Percentiles rank a stretch among this genome's conserved stretches.
phyloP scores from a whole-genome alignment of 53 echinoderm and acorn worm genomes.

The Henricia sp. region DNA sequence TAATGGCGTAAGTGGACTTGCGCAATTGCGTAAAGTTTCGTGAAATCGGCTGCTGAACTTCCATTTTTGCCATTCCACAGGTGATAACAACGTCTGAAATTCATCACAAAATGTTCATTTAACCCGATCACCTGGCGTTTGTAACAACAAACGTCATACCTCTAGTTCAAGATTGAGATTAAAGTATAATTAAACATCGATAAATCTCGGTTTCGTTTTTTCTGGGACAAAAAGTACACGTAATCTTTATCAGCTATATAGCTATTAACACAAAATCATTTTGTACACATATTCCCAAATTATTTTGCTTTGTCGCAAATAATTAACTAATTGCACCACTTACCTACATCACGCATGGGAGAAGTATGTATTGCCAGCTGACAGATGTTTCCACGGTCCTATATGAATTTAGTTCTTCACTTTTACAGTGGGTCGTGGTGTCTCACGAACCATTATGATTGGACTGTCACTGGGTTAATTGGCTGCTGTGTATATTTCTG shows the following conservation, averaged over 20 bases:
- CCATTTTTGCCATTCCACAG: no score
- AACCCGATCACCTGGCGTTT: not conserved
- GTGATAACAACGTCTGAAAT: no score
- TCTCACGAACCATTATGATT: no score
- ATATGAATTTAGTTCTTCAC: not conserved
- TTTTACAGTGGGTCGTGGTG: no score
- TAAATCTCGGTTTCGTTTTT: no score
- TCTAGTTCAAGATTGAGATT: not conserved
- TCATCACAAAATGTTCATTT: not conserved
- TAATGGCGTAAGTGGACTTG: no score
- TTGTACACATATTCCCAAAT: slow-evolving; percentile 7
- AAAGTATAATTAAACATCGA: not conserved
- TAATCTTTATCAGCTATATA: not conserved
- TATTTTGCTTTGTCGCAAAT: slow-evolving; percentile 13
- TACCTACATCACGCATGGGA: not conserved
- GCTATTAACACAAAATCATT: not conserved
- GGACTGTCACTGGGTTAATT: no score
- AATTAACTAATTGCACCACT: slow-evolving; percentile 30
- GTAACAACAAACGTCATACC: not conserved
- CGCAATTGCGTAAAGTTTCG: no score
- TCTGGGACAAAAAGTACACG: not conserved
- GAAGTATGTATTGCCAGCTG: slow-evolving; percentile 35
- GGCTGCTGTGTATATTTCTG: no score
- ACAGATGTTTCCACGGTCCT: slow-evolving; percentile 32
- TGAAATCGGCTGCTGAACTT: no score